Evolutionary conservation across 35 echinoderm and acorn worm genomes (phyloP).

Genomic region (Nesometra sesokonis): DNA sequence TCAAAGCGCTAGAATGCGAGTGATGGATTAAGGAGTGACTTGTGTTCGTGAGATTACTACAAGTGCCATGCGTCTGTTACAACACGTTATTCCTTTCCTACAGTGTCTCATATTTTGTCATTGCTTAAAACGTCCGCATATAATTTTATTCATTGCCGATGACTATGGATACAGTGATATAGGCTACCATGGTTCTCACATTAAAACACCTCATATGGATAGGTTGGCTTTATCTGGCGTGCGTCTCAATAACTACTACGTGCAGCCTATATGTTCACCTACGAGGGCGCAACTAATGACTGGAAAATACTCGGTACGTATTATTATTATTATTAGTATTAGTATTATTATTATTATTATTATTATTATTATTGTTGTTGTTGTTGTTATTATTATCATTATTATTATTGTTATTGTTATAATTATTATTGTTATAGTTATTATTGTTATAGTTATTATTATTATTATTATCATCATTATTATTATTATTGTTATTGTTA

Average conservation of each 20-base stretch:
- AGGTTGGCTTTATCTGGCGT: conserved; percentile 56
- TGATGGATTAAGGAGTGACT: neutral
- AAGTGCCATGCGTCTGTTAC: neutral
- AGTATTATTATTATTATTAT: no score
- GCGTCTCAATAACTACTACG: conserved; percentile 79
- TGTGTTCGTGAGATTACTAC: neutral
- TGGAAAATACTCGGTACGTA: conserved; percentile 62
- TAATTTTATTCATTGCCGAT: conserved; percentile 32
- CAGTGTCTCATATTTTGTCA: neutral
- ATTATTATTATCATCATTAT: no score
- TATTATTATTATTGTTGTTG: no score
- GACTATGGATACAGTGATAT: conserved; percentile 33
- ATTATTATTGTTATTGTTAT: no score
- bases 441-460: no score
- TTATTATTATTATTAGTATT: neutral
- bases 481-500: no score
- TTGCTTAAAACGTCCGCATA: conserved; percentile 16
- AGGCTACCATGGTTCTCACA: conserved; percentile 41
- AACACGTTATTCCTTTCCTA: neutral
- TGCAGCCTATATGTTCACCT: conserved; percentile 65
- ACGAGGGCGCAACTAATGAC: conserved; percentile 71
- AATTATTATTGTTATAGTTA: no score
- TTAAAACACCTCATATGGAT: conserved; percentile 74
- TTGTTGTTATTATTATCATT: no score
- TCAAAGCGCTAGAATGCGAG: neutral